These are phyloP conservation scores for Tinea pellionella DNA, from an alignment of 2,888 invertebrate species.

Conservation along the genomic window DNA sequence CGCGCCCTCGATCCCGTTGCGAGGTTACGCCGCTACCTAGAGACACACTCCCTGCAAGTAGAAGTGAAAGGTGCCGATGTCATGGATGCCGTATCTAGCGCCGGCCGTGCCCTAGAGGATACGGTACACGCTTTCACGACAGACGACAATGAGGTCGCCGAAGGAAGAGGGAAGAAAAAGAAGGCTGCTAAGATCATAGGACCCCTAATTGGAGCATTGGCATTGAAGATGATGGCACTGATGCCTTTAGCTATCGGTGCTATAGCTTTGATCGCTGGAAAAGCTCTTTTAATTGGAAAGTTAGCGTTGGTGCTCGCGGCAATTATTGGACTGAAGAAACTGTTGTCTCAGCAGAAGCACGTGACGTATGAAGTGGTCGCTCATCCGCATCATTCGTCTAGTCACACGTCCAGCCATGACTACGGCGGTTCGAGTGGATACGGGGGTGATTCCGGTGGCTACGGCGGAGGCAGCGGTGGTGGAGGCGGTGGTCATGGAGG, in stretches of 20 bases:
- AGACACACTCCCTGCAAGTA: conserved; percentile 84
- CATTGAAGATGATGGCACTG: conserved; percentile 82
- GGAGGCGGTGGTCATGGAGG: conserved; percentile 64
- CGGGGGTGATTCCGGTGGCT: conserved; percentile 65
- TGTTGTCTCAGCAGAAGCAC: conserved; percentile 83
- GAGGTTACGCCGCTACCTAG: conserved; percentile 80
- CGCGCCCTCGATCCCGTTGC: conserved; percentile 77
- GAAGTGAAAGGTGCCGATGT: conserved; percentile 88
- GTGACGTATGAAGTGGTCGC: conserved; percentile 90
- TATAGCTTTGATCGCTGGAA: conserved; percentile 87
- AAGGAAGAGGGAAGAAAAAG: conserved; percentile 85
- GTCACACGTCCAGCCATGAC: conserved; percentile 76
- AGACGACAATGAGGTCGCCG: conserved; percentile 72
- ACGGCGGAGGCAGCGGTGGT: conserved; percentile 75
- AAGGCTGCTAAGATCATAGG: conserved; percentile 84
- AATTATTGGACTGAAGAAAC: conserved; percentile 86
- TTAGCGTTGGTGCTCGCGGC: conserved; percentile 85
- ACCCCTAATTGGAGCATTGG: conserved; percentile 79
- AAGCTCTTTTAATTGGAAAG: conserved; percentile 86
- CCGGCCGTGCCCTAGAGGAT: conserved; percentile 83
- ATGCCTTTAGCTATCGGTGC: conserved; percentile 83
- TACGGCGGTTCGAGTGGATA: conserved; percentile 46
- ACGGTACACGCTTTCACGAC: conserved; percentile 74
- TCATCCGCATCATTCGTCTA: conserved; percentile 82
- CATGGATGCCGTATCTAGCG: conserved; percentile 81